These are phyloP conservation scores for Anomalospiza imberbis DNA, from an alignment of 2,797 vertebrate species.

Conservation along the genomic window DNA sequence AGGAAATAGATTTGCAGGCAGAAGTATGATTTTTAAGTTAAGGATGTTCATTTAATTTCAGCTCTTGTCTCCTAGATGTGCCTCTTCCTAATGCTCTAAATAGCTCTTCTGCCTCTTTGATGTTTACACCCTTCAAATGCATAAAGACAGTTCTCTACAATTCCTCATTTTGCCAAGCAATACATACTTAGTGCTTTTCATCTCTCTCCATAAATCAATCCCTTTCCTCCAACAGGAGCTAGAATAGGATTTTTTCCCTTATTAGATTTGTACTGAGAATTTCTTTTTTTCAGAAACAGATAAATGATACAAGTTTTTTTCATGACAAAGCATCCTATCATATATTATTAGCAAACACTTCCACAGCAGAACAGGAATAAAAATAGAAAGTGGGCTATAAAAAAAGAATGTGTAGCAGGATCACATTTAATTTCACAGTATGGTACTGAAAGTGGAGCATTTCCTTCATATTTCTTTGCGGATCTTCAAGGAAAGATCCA, in stretches of 20 bases:
- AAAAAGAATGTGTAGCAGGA: constrained; percentile 49
- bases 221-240: constrained; percentile 46
- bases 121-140: constrained; percentile 68
- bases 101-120: constrained; percentile 60
- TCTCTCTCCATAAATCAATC: constrained; percentile 66
- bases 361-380: constrained; percentile 46
- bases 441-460: constrained; percentile 29
- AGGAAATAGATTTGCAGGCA: constrained; percentile 55
- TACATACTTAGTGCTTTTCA: constrained; percentile 66
- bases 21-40: constrained; percentile 64
- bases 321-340: constrained; percentile 64
- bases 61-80: constrained; percentile 51
- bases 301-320: constrained; percentile 59
- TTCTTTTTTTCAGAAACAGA: constrained; percentile 63
- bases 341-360: constrained; percentile 66
- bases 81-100: constrained; percentile 62
- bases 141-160: constrained; percentile 64
- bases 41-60: constrained; percentile 68
- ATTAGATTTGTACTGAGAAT: constrained; percentile 68
- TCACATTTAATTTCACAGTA: constrained; percentile 47
- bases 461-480: constrained; percentile 30
- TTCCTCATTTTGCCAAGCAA: constrained; percentile 69
- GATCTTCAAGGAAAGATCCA: constrained; percentile 38
- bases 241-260: constrained; percentile 49
- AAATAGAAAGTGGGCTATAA: constrained; percentile 63